Conservation (phyloP, 2,888 invertebrate species). For the Volucella inflata region DNA sequence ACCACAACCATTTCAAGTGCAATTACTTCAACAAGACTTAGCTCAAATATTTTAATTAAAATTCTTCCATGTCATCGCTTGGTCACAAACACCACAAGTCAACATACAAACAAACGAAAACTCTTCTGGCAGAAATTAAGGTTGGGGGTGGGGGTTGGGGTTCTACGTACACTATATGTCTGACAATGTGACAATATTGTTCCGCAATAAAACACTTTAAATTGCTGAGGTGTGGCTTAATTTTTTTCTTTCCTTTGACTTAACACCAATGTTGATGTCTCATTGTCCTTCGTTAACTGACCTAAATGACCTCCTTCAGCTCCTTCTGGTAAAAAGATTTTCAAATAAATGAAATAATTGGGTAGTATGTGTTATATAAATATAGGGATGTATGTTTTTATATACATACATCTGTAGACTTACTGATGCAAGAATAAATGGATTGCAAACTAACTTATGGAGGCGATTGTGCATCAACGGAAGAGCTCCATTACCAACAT, state of each 20-base stretch:
- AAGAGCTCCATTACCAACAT: too few relatives aligned
- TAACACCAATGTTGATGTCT: constrained; percentile 10
- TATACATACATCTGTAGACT: too few relatives aligned
- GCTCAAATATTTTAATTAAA: constrained; percentile 7
- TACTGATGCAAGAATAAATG: too few relatives aligned
- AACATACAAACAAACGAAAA: not conserved
- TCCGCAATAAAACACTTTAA: constrained; percentile 12
- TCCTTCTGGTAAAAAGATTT: not conserved
- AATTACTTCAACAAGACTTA: constrained; percentile 5
- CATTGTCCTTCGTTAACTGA: constrained; percentile 16
- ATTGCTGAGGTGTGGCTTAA: constrained; percentile 41
- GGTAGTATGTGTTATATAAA: too few relatives aligned
- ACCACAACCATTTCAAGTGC: not conserved
- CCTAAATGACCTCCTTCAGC: not conserved
- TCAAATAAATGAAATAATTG: constrained; percentile 34
- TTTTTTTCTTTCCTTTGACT: constrained; percentile 33
- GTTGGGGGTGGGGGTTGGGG: too few relatives aligned
- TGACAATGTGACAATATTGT: constrained; percentile 4
- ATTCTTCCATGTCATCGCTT: not conserved
- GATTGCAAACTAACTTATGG: too few relatives aligned
- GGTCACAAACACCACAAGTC: not conserved
- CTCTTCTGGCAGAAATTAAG: too few relatives aligned
- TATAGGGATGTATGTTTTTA: too few relatives aligned
- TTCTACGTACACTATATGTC: not conserved
- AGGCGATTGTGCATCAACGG: not conserved